Evolutionary conservation across 2,113 vertebrate species (phyloP).

Genomic region (Elephantulus edwardii): DNA sequence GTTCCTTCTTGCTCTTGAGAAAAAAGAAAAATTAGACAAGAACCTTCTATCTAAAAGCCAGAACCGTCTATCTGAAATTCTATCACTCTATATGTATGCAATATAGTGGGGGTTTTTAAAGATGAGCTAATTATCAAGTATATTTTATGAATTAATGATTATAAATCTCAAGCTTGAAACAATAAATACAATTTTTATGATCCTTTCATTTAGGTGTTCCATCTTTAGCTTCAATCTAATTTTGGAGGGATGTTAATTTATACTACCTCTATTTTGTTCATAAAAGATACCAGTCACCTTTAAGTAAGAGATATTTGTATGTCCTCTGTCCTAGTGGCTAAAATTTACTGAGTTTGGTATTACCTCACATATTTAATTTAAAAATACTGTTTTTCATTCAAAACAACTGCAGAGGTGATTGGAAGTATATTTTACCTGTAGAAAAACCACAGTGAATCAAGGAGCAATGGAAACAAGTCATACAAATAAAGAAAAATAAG

Average conservation of each 20-base stretch:
- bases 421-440: constrained; percentile 30
- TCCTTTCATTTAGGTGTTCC: background rate
- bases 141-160: constrained; percentile 5
- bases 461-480: background rate
- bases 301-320: background rate
- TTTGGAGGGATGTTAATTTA: constrained; percentile 1
- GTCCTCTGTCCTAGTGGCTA: background rate
- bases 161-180: constrained; percentile 1
- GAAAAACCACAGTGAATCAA: constrained; percentile 32
- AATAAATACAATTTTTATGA: constrained; percentile 14
- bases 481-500: background rate
- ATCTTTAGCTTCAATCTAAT: background rate
- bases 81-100: background rate
- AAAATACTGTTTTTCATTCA: background rate
- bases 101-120: background rate
- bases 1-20: background rate
- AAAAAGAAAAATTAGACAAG: no score
- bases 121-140: background rate
- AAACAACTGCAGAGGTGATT: background rate
- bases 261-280: background rate
- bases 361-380: constrained; percentile 17
- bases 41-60: no score
- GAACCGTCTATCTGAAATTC: background rate
- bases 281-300: background rate
- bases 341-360: constrained; percentile 21